Conservation (phyloP, 1,140 invertebrate genomes). For the Rhagoletis zephyria region DNA sequence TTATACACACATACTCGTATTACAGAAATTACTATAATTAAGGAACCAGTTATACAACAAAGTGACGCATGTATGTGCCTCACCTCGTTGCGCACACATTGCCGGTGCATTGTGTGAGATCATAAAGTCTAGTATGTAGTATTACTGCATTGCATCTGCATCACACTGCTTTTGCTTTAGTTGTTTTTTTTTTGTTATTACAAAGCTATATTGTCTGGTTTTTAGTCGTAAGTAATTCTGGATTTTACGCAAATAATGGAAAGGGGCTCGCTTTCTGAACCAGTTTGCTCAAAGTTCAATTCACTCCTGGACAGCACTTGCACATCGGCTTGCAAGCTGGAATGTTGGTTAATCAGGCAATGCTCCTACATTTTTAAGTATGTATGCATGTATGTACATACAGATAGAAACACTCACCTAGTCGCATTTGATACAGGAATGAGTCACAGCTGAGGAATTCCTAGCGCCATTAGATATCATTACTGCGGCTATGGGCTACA, state of each 20-base stretch:
- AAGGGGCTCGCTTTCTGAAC: conserved; percentile 19
- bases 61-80: no score
- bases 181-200: neutral
- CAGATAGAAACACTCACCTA: neutral
- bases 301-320: conserved; percentile 31
- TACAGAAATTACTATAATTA: no score
- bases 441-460: conserved; percentile 35
- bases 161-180: neutral
- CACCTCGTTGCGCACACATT: neutral
- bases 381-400: neutral
- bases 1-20: no score
- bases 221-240: neutral
- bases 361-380: neutral
- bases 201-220: neutral
- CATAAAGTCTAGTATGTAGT: neutral
- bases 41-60: no score
- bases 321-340: neutral
- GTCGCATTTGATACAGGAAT: neutral
- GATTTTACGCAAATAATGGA: neutral
- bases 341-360: conserved; percentile 16
- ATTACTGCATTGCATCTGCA: neutral
- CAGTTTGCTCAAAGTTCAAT: conserved; percentile 41
- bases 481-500: neutral
- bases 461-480: neutral
- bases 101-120: neutral